Base-by-base conservation (phyloP, 2,888 invertebrate species). In the Parnassius orleans region DNA sequence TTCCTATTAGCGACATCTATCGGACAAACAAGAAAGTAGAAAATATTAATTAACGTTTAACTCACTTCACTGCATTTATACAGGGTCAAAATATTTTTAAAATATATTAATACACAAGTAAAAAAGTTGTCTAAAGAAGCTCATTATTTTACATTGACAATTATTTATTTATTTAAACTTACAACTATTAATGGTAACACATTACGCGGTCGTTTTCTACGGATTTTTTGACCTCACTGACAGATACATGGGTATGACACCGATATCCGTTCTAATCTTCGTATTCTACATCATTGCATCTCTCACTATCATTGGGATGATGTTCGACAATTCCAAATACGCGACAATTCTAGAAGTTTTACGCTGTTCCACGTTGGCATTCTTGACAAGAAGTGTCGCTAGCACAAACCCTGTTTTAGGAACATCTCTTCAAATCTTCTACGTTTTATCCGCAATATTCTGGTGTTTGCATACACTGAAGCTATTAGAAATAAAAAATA, bases 251-350 rank as follows among this genome's bases (percentile, higher is more conserved):
- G 93, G 92, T 11, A 90, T 94, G 84, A 93, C 92, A 63, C 93
- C 94, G 50, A 69, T 93, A 11, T 91, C 93, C 3, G 93, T 94
- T 2, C 80, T 93, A 12, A 81, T 92, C 55, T 93, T 93, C 74
- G 93, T 94, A 0, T 65, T 92, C 52, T 95, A 95, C 87, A 93
- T 95, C 68, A 91, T 95, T 53, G 92, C 93, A 2, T 94, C 95
- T 0, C 82, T 96, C 12, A 94, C 94, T 0, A 87, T 94, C 33
- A 95, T 96, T 57, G 95, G 96, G 1, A 92, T 95, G 91, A 78
- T 96, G 10, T 94, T 96, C 71, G 96, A 96, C 71, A 93, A 94
- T 70, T 93, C 93, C 51, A 90, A 92, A 9, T 88, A 93, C 70
- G 94, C 94, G 0, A 91, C 93, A 9, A 74, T 93, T 1, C 84